phyloP scores from a whole-genome alignment of 2,797 vertebrate species.

The Mus spretus region DNA sequence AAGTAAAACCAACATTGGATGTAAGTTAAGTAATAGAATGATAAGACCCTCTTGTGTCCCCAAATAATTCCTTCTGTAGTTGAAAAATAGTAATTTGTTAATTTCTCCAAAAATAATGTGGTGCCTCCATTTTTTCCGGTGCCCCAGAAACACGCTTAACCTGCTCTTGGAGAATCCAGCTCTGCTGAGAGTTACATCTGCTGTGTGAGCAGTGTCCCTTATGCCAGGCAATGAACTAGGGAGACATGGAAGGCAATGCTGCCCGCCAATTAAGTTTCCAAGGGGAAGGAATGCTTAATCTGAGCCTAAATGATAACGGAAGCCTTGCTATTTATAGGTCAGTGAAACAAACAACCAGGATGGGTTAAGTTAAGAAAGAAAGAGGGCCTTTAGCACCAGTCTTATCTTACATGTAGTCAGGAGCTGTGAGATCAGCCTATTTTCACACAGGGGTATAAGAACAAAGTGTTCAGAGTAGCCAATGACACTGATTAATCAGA shows the following conservation, averaged over 20 bases:
- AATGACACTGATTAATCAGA: neutral
- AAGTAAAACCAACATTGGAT: neutral
- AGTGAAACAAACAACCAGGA: neutral
- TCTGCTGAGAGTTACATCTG: neutral
- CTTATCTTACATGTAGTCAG: neutral
- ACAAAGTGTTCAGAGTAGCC: neutral
- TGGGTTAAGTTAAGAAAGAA: constrained; percentile 46
- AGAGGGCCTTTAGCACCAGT: neutral
- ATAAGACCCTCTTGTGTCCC: neutral
- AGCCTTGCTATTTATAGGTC: neutral
- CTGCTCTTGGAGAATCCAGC: constrained; percentile 3
- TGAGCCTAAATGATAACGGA: neutral
- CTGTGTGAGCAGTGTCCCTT: neutral
- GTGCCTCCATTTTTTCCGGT: neutral
- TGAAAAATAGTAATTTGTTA: constrained; percentile 34
- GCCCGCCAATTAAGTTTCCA: neutral
- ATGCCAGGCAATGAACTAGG: neutral
- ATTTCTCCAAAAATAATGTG: neutral
- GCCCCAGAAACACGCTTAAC: neutral
- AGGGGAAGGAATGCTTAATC: neutral
- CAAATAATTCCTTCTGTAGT: neutral
- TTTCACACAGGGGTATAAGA: neutral
- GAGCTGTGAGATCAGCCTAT: neutral
- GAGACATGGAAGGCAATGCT: neutral
- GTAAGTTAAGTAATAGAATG: neutral